Evolutionary conservation across 2,113 vertebrate species (phyloP), one percentile per base, ranked within the genome.

Genomic region (Corvus cornix): DNA sequence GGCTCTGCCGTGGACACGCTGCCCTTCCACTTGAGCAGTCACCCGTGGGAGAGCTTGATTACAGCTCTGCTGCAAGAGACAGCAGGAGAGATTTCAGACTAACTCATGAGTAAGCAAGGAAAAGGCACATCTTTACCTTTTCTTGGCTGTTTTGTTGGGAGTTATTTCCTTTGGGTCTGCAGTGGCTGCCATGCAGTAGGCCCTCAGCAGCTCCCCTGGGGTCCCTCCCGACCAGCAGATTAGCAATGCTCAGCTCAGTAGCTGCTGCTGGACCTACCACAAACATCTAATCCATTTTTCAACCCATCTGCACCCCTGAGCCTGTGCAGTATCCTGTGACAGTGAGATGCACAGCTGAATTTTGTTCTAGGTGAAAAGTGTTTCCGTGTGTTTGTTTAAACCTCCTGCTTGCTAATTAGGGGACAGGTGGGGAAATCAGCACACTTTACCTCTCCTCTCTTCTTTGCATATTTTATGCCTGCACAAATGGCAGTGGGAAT

Each of bases 401-500:
- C 70, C 79, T 87, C 46, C 87, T 92, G 67, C 70, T 90, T 70
- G 72, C 59, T 95, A 79, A 88, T 94, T 24, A 80, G 72, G 68
- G 51, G 82, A 35, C 88, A 96, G 85, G 82, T 95, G 85, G 79
- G 49, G 72, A 94, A 80, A 90, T 85, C 44, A 58, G 77, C 63
- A 39, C n/a, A 14, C 26, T 94, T 84, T 39, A 49, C 68, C 72
- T 88, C 59, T 73, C 35, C 56, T 84, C 69, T 92, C 53, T 51
- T 35, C 55, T 78, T 74, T 75, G 55, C 85, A 58, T 95, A 39
- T 92, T 92, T 95, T 90, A 46, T 89, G 70, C 69, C 73, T 84
- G 88, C 81, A 67, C 73, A 89, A 92, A 89, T 89, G 88, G 73
- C 56, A 51, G n/a, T 84, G 86, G 88, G 90, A 89, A 72, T 72